Base-by-base conservation (phyloP, 2,797 vertebrate genomes). In the Ctenochaetus hawaiiensis region DNA sequence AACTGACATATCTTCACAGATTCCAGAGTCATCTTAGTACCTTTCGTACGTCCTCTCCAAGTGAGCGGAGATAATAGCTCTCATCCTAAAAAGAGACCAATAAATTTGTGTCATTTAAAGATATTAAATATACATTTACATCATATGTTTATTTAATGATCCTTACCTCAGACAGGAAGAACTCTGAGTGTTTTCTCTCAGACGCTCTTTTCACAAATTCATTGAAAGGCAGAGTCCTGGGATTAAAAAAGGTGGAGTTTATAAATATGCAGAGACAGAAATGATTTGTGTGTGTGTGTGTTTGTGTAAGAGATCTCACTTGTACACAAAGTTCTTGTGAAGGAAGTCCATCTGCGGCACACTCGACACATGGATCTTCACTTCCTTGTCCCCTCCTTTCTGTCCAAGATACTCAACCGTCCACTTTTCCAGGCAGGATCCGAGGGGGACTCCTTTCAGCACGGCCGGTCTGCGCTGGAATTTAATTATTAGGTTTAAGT, bases 251-350 rank as follows among this genome's bases (percentile, higher is more conserved):
- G 26, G 26, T 30, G 26, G 4, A 30, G 26, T 4, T 30, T 30
- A 4, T 30, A 3, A 30, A 30, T 30, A 30, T 30, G 53, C 73
- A 2, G n/a, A 1, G 5, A 49, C 39, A 39, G 8, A 39, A 10
- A 39, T 39, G 39, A 39, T 30, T 30, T 39, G 39, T 8, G 10
- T 39, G 39, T 39, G 39, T 39, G 39, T 57, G 45, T 18, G 2
- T 16, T 17, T 0, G 14, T 1, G 26, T 18, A 20, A 5, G 59
- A 17, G 18, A 4, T 23, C 88, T 87, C 94, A 98, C 98, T 95
- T 99, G 96, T 99, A 99, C 0, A 94, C 90, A 95, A 98, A 99
- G 92, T 99, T 99, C 93, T 99, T 99, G 87, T 93, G 95, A 59
- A 98, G 96, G 92, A 99, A 99, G 91, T 99, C 96, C 97, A 99